These are phyloP conservation scores for Raja brachyura DNA, from an alignment of 2,113 vertebrate genomes.

Conservation along the genomic window DNA sequence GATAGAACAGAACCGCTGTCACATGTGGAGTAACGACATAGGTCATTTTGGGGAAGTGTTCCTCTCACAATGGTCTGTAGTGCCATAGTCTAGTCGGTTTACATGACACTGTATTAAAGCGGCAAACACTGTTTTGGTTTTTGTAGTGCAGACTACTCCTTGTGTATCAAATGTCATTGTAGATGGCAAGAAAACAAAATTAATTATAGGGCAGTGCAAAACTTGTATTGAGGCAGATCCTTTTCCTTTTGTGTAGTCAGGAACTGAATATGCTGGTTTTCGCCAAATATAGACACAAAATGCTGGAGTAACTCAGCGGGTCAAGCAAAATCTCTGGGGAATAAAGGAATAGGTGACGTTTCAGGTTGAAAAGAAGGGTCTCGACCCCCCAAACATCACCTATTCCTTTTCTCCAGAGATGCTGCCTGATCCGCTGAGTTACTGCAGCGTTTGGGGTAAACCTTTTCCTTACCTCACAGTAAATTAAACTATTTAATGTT, in stretches of 20 bases:
- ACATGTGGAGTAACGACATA: neutral
- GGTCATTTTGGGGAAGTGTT: neutral
- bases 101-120: neutral
- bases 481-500: neutral
- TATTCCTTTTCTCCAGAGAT: too few relatives aligned
- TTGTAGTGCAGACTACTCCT: neutral
- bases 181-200: neutral
- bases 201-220: neutral
- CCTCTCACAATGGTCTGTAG: neutral
- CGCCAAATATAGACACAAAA: too few relatives aligned
- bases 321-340: too few relatives aligned
- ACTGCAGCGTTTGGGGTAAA: too few relatives aligned
- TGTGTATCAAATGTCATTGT: neutral
- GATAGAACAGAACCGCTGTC: neutral
- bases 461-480: neutral
- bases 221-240: neutral
- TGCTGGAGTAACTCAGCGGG: too few relatives aligned
- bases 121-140: neutral
- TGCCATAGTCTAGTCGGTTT: neutral
- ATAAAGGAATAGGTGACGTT: too few relatives aligned
- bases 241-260: neutral
- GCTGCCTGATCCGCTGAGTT: too few relatives aligned
- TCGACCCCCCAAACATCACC: too few relatives aligned
- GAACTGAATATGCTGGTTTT: too few relatives aligned
- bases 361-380: too few relatives aligned